A percentile compares a stretch with the other conserved stretches of the same genome.
Conservation (phyloP, 2,888 invertebrate genomes). For the Chloromyia formosa region DNA sequence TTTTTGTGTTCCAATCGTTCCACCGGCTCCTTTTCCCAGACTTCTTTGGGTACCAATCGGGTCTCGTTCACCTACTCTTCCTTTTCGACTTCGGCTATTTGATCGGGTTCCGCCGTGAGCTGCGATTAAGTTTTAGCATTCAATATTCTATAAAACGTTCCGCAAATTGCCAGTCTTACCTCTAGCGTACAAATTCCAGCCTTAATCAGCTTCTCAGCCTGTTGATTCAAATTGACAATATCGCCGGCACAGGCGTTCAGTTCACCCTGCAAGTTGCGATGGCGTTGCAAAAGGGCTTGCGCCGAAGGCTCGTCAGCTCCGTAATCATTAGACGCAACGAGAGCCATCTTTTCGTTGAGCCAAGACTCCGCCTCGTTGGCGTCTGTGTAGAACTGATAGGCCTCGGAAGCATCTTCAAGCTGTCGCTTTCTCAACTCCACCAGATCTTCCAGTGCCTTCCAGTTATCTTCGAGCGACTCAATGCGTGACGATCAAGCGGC, state of each 20-base stretch:
- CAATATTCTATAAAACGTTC: not conserved
- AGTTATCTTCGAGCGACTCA: slow-evolving; percentile 81
- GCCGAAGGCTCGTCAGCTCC: slow-evolving; percentile 93
- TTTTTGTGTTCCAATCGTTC: slow-evolving; percentile 85
- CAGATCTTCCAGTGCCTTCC: slow-evolving; percentile 88
- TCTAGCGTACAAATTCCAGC: slow-evolving; percentile 74
- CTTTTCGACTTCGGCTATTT: slow-evolving; percentile 68
- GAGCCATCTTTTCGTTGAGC: slow-evolving; percentile 94
- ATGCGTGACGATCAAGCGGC: slow-evolving; percentile 78
- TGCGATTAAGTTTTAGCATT: slow-evolving; percentile 46
- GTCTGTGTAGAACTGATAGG: slow-evolving; percentile 96
- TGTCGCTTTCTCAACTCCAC: slow-evolving; percentile 78
- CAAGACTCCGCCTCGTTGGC: slow-evolving; percentile 98
- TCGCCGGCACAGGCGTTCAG: slow-evolving; percentile 88
- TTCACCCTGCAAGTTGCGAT: slow-evolving; percentile 87
- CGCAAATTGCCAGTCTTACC: slow-evolving; percentile 44
- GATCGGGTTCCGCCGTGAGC: slow-evolving; percentile 72
- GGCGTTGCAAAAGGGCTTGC: slow-evolving; percentile 85
- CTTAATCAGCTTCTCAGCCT: slow-evolving; percentile 79
- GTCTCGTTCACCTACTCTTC: slow-evolving; percentile 83
- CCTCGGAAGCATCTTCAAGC: slow-evolving; percentile 87
- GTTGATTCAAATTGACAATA: slow-evolving; percentile 79
- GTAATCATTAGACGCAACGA: slow-evolving; percentile 88
- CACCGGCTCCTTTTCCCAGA: slow-evolving; percentile 91
- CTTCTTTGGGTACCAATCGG: slow-evolving; percentile 86